These are phyloP conservation scores for Macrosteles quadrilineatus DNA, from an alignment of 1,140 invertebrate species.

Conservation along the genomic window DNA sequence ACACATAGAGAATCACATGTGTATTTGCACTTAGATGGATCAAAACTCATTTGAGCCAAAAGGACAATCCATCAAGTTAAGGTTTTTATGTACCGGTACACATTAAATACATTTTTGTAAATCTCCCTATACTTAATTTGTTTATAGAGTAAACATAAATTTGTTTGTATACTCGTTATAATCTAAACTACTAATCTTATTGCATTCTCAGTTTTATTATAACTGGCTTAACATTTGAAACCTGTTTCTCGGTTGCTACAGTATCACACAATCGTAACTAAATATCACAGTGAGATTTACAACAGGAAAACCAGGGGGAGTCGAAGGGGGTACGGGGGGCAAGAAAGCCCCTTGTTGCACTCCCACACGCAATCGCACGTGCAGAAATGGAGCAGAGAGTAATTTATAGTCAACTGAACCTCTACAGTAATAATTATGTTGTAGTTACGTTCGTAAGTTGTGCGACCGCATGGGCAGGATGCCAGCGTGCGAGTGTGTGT, in stretches of 20 bases:
- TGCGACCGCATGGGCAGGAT: neutral
- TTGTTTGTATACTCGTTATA: too few relatives aligned
- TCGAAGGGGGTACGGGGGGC: neutral
- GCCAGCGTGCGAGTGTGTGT: neutral
- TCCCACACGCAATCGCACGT: neutral
- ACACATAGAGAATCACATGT: too few relatives aligned
- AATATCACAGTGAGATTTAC: neutral
- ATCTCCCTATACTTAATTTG: too few relatives aligned
- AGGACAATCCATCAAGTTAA: too few relatives aligned
- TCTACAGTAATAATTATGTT: slow-evolving; percentile 6
- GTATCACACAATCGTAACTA: neutral
- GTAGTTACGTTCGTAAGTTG: neutral
- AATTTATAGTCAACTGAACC: neutral
- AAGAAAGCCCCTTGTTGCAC: neutral
- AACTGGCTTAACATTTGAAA: too few relatives aligned
- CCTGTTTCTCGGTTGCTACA: too few relatives aligned
- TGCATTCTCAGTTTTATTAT: neutral
- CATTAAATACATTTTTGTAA: too few relatives aligned
- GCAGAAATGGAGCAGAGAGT: neutral
- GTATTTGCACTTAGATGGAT: too few relatives aligned
- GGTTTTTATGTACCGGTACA: too few relatives aligned
- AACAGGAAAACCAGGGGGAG: neutral
- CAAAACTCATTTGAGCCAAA: too few relatives aligned
- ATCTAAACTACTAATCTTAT: too few relatives aligned
- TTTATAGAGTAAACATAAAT: too few relatives aligned